Evolutionary conservation across 2,888 invertebrate genomes (phyloP).

Genomic region (Pterostichus madidus): DNA sequence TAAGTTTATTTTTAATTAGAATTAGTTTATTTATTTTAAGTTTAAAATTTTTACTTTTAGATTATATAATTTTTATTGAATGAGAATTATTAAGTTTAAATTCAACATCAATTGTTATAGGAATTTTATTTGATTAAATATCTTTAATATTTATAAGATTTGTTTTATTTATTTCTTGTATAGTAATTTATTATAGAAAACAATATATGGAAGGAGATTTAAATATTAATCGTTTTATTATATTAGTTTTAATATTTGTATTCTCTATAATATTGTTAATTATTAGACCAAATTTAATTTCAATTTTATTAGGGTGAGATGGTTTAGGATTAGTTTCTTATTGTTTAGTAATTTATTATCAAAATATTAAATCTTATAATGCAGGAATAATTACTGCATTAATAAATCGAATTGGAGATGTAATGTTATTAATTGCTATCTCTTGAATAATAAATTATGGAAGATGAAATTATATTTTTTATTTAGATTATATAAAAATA

Average conservation of each 20-base stretch:
- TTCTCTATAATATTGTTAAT: slow-evolving; percentile 57
- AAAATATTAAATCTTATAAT: no score
- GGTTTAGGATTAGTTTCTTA: no score
- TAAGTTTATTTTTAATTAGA: no score
- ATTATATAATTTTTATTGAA: no score
- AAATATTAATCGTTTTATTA: slow-evolving; percentile 73
- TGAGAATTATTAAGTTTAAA: no score
- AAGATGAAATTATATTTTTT: slow-evolving; percentile 73
- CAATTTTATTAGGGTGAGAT: no score
- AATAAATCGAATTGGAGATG: slow-evolving; percentile 79
- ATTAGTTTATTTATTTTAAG: no score
- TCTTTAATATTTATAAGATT: slow-evolving; percentile 70
- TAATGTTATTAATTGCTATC: slow-evolving; percentile 82
- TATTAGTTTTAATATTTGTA: slow-evolving; percentile 56
- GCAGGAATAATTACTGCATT: no score
- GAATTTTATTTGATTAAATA: no score
- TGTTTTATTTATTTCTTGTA: slow-evolving; percentile 68
- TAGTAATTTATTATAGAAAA: slow-evolving; percentile 83
- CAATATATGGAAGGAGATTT: slow-evolving; percentile 77
- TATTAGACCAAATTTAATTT: slow-evolving; percentile 72
- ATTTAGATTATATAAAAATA: slow-evolving; percentile 77
- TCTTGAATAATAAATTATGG: slow-evolving; percentile 82
- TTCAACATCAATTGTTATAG: no score
- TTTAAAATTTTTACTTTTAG: no score
- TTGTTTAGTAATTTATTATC: no score